Evolutionary conservation across 2,797 vertebrate genomes (phyloP).

Genomic region (Sternotherus odoratus): DNA sequence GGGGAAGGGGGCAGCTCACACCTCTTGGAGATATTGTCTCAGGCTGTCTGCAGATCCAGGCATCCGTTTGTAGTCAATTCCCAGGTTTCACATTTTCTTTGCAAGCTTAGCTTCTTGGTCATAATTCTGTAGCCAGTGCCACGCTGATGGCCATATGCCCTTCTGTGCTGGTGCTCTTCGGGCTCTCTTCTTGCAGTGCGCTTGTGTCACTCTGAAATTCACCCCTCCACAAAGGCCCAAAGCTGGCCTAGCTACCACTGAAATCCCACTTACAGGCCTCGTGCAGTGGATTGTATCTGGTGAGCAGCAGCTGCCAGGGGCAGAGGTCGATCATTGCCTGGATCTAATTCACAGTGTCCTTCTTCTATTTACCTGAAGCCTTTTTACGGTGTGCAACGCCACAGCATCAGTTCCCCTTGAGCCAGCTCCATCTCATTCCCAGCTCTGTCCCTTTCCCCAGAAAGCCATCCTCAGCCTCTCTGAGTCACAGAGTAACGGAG

Average conservation of each 20-base stretch:
- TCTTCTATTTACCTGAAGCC: neutral
- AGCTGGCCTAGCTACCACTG: neutral
- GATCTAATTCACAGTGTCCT: neutral
- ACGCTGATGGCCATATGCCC: neutral
- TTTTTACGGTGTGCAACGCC: neutral
- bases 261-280: neutral
- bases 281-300: neutral
- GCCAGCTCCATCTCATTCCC: neutral
- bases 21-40: neutral
- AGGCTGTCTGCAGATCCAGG: neutral
- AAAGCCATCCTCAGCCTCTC: neutral
- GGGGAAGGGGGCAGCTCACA: neutral
- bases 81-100: neutral
- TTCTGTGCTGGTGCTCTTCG: neutral
- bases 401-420: neutral
- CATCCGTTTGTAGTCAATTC: neutral
- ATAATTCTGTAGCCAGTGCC: neutral
- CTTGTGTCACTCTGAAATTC: neutral
- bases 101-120: neutral
- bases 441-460: neutral
- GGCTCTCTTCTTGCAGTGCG: neutral
- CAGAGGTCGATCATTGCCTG: accelerated
- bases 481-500: neutral
- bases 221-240: neutral
- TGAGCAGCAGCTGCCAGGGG: neutral